Base-by-base conservation (phyloP, 2,797 vertebrate genomes). In the Aldrovandia affinis region DNA sequence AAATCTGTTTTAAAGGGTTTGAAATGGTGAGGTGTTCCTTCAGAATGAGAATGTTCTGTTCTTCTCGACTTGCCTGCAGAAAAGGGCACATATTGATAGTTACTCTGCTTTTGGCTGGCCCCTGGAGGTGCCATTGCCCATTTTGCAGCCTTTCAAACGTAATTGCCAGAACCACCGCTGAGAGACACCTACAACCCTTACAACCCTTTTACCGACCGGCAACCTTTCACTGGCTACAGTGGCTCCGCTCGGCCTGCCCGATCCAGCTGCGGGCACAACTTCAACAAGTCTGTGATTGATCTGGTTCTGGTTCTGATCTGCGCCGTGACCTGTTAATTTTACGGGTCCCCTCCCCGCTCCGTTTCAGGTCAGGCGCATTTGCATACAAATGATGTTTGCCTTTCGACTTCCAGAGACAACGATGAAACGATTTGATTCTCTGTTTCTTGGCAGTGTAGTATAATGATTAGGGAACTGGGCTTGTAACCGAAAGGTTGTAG, bases 31-130 rank as follows among this genome's bases (percentile, higher is more conserved):
- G 63, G 42, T 63, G 61, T 5, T 55, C 52, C 30, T 33, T 77
- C 33, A 20, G 25, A 84, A 75, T 50, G 33, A n/a, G 36, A 80
- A 82, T 73, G 54, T 82, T 82, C 75, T 33, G 80, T 85, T 83
- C 70, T 47, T 65, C 39, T 36, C 70, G 0, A 57, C 20, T 63
- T 57, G 54, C 42, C 25, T 61, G 28, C 75, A 77, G 68, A 78
- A 85, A 81, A 52, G 28, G 52, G 28, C 30, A 52, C 30, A 77
- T 81, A 33, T 82, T 61, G 25, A 28, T 47, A 57, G 78, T 73
- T 50, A 70, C 36, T 61, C 30, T 8, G 33, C 5, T 59, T n/a
- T 59, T 82, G 52, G 80, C 30, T 54, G 1, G 33, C 73, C n/a
- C 39, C 42, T 28, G 47, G 8, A 30, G 42, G 77, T 28, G 52